Evolutionary conservation across 2,888 invertebrate species (phyloP).

Genomic region (Hirtodrosophila alboralis): DNA sequence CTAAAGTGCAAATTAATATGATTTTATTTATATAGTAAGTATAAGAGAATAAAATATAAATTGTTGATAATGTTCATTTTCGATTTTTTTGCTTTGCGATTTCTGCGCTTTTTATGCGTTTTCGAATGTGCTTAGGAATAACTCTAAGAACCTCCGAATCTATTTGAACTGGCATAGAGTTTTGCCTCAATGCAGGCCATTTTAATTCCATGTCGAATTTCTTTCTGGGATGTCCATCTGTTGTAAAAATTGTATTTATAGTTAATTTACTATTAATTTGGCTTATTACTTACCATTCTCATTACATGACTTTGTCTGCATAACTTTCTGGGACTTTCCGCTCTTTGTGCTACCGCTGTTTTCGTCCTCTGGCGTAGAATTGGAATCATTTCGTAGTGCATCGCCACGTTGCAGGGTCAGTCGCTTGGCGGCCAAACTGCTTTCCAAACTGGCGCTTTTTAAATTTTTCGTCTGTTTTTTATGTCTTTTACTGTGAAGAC

Average conservation of each 20-base stretch:
- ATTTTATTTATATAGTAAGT: no score
- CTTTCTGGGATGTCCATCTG: conserved; percentile 22
- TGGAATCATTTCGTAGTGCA: conserved; percentile 82
- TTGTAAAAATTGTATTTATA: not conserved
- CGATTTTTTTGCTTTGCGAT: conserved; percentile 38
- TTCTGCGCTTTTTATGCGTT: conserved; percentile 82
- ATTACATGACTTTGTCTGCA: not conserved
- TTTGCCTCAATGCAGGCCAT: conserved; percentile 80
- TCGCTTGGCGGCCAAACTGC: conserved; percentile 78
- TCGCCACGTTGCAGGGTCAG: conserved; percentile 82
- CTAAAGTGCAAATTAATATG: no score
- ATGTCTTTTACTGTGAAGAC: conserved; percentile 48
- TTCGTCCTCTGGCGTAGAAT: conserved; percentile 80
- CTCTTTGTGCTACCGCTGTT: conserved; percentile 39
- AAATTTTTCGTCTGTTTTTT: conserved; percentile 13
- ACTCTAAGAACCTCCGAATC: conserved; percentile 82
- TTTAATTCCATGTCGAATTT: conserved; percentile 45
- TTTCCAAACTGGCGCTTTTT: conserved; percentile 61
- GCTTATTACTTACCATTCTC: conserved; percentile 27
- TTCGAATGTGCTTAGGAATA: conserved; percentile 82
- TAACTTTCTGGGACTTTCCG: not conserved
- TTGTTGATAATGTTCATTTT: conserved; percentile 9
- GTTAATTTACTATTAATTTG: not conserved
- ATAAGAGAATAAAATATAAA: no score
- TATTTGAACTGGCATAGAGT: conserved; percentile 84